phyloP scores from a whole-genome alignment of 2,797 vertebrate species.

The Oophaga sylvatica region DNA sequence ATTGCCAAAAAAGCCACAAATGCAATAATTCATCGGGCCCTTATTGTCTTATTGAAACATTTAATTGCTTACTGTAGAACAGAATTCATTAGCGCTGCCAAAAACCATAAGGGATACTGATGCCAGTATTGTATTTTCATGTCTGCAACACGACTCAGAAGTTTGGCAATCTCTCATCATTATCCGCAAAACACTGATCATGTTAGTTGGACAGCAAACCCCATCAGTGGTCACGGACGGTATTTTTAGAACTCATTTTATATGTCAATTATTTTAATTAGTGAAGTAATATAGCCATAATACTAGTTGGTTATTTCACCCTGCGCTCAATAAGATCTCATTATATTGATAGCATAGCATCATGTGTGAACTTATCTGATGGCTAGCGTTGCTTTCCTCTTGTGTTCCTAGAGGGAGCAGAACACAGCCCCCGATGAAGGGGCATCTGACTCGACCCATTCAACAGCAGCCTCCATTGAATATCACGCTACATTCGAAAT shows the following conservation, averaged over 20 bases:
- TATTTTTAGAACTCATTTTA: slow-evolving; percentile 1
- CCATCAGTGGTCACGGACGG: not conserved
- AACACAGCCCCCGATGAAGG: not conserved
- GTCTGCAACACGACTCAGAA: slow-evolving; percentile 4
- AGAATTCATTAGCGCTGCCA: not conserved
- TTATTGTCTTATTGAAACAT: not conserved
- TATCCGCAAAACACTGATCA: not conserved
- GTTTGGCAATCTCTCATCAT: slow-evolving; percentile 1
- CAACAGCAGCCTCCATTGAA: too few species aligned
- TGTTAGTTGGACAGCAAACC: not conserved
- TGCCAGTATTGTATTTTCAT: slow-evolving; percentile 11
- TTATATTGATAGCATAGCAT: not conserved
- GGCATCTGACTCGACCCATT: too few species aligned
- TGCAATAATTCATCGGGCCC: too few species aligned
- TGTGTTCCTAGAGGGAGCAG: not conserved
- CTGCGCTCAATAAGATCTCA: not conserved
- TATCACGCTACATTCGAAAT: too few species aligned
- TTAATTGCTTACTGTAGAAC: not conserved
- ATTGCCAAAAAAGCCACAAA: too few species aligned
- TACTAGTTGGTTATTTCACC: not conserved
- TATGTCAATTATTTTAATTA: slow-evolving; percentile 15
- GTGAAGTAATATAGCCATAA: slow-evolving; percentile 4
- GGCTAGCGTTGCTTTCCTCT: not conserved
- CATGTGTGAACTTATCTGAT: not conserved
- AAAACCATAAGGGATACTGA: not conserved